Evolutionary conservation across 2,113 vertebrate species (phyloP), one percentile per base, ranked within the genome.

Genomic region (Peucedramus taeniatus): DNA sequence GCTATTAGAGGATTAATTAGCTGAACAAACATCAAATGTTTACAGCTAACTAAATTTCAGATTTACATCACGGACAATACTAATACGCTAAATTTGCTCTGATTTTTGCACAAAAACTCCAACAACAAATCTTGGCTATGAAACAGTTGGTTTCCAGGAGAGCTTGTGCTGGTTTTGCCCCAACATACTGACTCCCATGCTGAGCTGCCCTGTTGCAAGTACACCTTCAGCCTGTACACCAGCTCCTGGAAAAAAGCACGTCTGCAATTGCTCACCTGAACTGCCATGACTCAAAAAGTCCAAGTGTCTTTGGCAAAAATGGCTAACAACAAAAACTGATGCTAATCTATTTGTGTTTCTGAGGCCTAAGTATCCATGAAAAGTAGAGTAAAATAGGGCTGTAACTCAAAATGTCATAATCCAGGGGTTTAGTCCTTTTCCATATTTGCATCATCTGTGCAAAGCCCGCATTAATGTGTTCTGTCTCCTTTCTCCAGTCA

Each of bases 1-100:
- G 75, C 75, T 88, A 83, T 88, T 93, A 94, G 71, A 76, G 49
- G 77, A 82, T 85, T 96, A 91, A 91, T 87, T 95, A 85, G 37
- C 81, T 72, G 66, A 96, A 68, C 27, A 87, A 84, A 79, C 57
- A 87, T 57, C 16, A 81, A 35, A 90, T 92, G 24, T 91, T 97
- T 93, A 91, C 47, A 87, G 57, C 40, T 71, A 79, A 75, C 49
- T 72, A 70, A 71, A 82, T 72, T 95, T 87, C 45, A 72, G 45
- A 35, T 89, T 91, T 91, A 53, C 44, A 24, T 65, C 18, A 44
- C 6, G 21, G 53, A 61, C 42, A 65, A 31, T 65, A 19, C 7
- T 16, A 9, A 51, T 87, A 45, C 23, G 20, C 14, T 82, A 56
- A 57, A 72, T 75, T 69, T 89, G 49, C 39, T 66, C 51, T 60